These are phyloP conservation scores for Mareca penelope DNA, from an alignment of 2,797 vertebrate genomes.

Conservation along the genomic window DNA sequence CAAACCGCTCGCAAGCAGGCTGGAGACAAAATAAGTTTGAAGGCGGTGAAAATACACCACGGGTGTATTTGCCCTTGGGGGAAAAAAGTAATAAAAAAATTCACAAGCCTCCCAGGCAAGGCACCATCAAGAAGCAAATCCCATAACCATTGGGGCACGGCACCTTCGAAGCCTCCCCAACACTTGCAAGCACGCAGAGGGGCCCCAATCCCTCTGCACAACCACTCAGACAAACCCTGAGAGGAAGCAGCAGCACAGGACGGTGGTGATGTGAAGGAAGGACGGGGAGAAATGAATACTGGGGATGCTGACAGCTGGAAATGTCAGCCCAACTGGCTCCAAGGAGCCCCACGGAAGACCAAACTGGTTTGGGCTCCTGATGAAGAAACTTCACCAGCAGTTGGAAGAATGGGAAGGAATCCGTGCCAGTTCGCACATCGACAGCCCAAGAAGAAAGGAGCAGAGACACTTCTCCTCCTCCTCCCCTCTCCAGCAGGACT, in stretches of 20 bases:
- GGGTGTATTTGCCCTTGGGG: not conserved
- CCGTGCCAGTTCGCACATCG: fast-evolving
- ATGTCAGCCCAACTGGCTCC: not conserved
- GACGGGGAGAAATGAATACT: not conserved
- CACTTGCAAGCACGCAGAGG: not conserved
- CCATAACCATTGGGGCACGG: not conserved
- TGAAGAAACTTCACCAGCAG: not conserved
- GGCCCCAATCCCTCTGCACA: not conserved
- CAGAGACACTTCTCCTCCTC: not conserved
- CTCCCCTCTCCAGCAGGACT: not conserved
- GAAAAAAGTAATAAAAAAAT: not conserved
- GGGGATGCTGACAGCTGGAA: not conserved
- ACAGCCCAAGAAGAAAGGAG: not conserved
- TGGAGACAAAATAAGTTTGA: not conserved
- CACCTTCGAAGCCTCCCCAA: not conserved
- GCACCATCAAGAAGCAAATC: not conserved
- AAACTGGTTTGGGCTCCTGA: not conserved
- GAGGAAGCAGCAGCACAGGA: not conserved
- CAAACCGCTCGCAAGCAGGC: not conserved
- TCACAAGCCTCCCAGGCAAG: not conserved
- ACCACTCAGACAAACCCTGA: not conserved
- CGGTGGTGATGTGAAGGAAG: not conserved
- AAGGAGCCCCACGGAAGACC: not conserved
- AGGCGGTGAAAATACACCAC: not conserved
- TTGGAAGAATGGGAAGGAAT: not conserved